Base-by-base conservation (phyloP, 2,113 vertebrate species). In the Caranx melampygus region DNA sequence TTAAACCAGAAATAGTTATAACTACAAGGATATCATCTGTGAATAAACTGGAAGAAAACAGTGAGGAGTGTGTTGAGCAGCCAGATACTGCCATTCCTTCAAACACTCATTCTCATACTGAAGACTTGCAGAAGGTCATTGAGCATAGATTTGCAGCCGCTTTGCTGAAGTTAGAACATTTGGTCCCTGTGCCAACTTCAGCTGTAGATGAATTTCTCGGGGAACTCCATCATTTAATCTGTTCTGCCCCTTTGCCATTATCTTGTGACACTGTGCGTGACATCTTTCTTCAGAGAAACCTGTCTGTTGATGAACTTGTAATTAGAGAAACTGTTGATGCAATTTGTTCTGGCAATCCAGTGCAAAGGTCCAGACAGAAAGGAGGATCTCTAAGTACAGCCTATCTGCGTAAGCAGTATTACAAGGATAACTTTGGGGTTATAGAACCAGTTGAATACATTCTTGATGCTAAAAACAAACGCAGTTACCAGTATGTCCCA, bases 121-220 rank as follows among this genome's bases (percentile, higher is more conserved):
- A 76, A 2, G 37, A 81, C 33, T 34, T 82, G 35, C 16, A 51
- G 4, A 57, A 72, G 20, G 45, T 72, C 15, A 60, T 76, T 14
- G 73, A 77, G 67, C 52, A 52, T 13, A 77, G 26, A 54, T 77
- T 72, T 64, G 68, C 54, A 3, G n/a, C 35, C 52, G 54, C 68
- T 72, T 44, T 78, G 44, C 31, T 77, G 2, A 78, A 83, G 12
- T 54, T 83, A 7, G 67, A 82, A 7, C 42, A 72, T 66, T 77
- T 64, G 42, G 31, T 67, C 15, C 61, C 72, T 72, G 68, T 72
- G 33, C 54, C 68, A 3, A 58, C 8, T 14, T 9, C 60, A 72
- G 80, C 67, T 51, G 10, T 64, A 2, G 52, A 77, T 77, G 18
- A 9, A 0, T 63, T 71, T 65, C 6, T 72, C 1, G 26, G 2